Conservation (phyloP, 1,140 invertebrate genomes). For the Venturia canescens region DNA sequence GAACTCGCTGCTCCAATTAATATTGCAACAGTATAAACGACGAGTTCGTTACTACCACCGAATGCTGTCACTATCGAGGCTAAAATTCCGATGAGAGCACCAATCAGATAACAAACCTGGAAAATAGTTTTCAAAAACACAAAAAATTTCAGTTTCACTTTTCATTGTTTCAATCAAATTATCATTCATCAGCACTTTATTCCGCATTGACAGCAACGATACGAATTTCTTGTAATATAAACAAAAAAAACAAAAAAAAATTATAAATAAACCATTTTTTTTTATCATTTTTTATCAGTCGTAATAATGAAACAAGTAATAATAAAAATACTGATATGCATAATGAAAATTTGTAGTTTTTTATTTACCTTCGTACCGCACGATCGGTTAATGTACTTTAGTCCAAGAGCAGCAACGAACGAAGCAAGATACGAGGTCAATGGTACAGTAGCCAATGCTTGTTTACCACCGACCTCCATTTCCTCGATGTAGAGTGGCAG, state of each 20-base stretch:
- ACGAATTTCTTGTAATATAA: constrained; percentile 25
- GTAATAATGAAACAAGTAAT: too few species aligned
- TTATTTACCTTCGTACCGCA: constrained; percentile 78
- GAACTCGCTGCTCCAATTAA: constrained; percentile 88
- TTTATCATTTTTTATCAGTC: too few species aligned
- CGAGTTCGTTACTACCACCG: constrained; percentile 56
- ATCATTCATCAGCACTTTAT: too few species aligned
- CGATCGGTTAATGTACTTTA: constrained; percentile 82
- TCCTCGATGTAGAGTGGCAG: constrained; percentile 92
- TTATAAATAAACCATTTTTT: too few species aligned
- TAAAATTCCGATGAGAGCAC: constrained; percentile 68
- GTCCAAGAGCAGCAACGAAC: constrained; percentile 86
- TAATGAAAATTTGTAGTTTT: constrained; percentile 51
- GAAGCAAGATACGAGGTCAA: constrained; percentile 91
- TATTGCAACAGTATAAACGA: constrained; percentile 70
- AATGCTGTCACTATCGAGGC: constrained; percentile 68
- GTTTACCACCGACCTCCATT: constrained; percentile 74
- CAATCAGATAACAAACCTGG: constrained; percentile 71
- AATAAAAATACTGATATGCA: constrained; percentile 78
- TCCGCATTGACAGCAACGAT: too few species aligned
- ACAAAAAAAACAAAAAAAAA: constrained; percentile 80
- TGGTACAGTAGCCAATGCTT: constrained; percentile 90
- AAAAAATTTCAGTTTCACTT: too few species aligned
- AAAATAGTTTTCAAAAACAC: constrained; percentile 37
- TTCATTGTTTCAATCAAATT: too few species aligned